Evolutionary conservation across 2,888 invertebrate genomes (phyloP).

Genomic region (Trichogramma dendrolimi): DNA sequence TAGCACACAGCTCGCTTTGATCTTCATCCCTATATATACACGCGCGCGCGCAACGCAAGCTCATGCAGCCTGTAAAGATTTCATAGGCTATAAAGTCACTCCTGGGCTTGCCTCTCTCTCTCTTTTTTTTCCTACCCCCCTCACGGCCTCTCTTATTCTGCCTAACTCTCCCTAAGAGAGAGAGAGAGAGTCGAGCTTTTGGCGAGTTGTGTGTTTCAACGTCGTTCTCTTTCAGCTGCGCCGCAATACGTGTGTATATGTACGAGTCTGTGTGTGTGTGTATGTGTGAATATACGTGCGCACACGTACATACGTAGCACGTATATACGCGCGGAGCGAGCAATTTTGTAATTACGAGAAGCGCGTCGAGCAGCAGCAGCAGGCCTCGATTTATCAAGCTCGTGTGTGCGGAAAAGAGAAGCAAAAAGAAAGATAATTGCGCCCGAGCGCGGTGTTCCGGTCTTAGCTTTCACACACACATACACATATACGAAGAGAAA

Average conservation of each 20-base stretch:
- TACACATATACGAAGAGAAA: too few species aligned
- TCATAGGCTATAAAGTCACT: conserved; percentile 27
- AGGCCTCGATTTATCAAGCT: conserved; percentile 28
- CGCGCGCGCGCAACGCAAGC: conserved; percentile 18
- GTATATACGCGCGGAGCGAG: conserved; percentile 27
- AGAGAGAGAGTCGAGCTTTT: too few species aligned
- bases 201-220: too few species aligned
- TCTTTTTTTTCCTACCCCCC: conserved; percentile 4
- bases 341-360: conserved; percentile 40
- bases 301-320: conserved; percentile 23
- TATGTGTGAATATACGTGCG: too few species aligned
- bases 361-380: conserved; percentile 27
- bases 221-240: neutral
- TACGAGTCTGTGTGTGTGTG: conserved; percentile 1
- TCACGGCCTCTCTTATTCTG: conserved; percentile 12
- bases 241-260: neutral
- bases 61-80: conserved; percentile 9
- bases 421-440: too few species aligned
- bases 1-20: conserved; percentile 43
- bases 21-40: conserved; percentile 39
- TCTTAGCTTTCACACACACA: neutral
- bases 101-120: neutral
- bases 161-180: conserved; percentile 16
- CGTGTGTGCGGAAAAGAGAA: too few species aligned
- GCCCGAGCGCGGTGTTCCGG: neutral